Evolutionary conservation across 2,797 vertebrate genomes (phyloP), one percentile per base, ranked within the genome.

Genomic region (Eulemur rubriventer): DNA sequence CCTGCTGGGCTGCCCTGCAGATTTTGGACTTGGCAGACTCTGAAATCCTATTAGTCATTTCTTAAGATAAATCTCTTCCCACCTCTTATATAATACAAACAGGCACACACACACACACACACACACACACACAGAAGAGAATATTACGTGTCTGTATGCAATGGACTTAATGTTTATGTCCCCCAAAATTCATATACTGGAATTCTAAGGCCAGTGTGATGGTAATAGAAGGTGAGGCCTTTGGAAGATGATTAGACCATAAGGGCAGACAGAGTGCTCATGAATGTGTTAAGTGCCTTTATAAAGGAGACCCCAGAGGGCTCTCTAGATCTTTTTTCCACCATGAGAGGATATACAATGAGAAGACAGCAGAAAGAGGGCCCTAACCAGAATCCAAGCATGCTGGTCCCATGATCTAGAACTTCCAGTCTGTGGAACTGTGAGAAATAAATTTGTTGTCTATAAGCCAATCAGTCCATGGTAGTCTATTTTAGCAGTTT

Each of bases 41-140:
- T 52, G 8, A 7, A n/a, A 75, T 80, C 48, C 46, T 59, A 24
- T 33, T 26, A 75, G 59, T 9, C 8, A 75, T 69, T 67, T 28
- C 17, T 85, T 85, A 92, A 80, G 75, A 89, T 28, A 89, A 73
- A 35, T 55, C 57, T 28, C 26, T 5, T 12, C 57, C 26, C 26
- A 59, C 57, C 11, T 59, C 57, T 59, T 59, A 59, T 12, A 12
- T 59, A 59, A 59, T 59, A 59, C 11, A 59, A 5, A 59, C 57
- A 59, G 0, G 28, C 57, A 59, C 4, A 52, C 18, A 48, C 3
- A 52, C 4, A 28, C 0, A 4, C 20, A 17, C 24, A 67, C 3
- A 52, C 4, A 18, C 24, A 17, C 16, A 55, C 26, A 70, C 16
- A 85, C 4, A 33, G 26, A 73, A 46, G 30, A 50, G 33, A 73